phyloP scores from a whole-genome alignment of 2,113 vertebrate genomes.

The Reinhardtius hippoglossoides region DNA sequence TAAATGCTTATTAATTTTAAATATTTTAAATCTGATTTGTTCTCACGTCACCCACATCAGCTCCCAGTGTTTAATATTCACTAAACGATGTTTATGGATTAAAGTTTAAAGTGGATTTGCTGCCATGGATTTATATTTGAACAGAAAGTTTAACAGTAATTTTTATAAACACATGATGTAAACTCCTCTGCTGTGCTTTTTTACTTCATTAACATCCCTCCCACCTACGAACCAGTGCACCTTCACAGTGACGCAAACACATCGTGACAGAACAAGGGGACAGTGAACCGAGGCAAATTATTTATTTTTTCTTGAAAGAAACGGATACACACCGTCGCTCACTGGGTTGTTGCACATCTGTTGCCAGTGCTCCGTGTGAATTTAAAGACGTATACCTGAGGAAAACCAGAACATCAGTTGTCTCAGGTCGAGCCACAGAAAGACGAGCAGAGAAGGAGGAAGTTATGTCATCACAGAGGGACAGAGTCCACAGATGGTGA shows the following conservation, averaged over 20 bases:
- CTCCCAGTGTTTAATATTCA: too few relatives aligned
- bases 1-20: too few relatives aligned
- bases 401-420: too few relatives aligned
- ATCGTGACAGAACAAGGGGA: not conserved
- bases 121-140: not conserved
- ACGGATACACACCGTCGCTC: not conserved
- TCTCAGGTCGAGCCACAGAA: not conserved
- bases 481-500: not conserved
- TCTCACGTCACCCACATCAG: not conserved
- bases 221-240: conserved; percentile 5
- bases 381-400: too few relatives aligned
- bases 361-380: too few relatives aligned
- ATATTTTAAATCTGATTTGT: too few relatives aligned
- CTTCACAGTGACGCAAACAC: not conserved
- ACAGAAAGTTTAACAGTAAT: not conserved
- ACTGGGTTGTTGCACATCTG: too few relatives aligned
- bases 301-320: conserved; percentile 17
- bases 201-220: conserved; percentile 21
- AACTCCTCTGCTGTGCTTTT: not conserved
- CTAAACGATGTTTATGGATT: too few relatives aligned
- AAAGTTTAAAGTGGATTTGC: too few relatives aligned
- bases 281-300: not conserved
- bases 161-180: too few relatives aligned
- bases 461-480: not conserved
- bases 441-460: not conserved